Conservation (phyloP, 2,113 vertebrate species). For the Bujurquina vittata region DNA sequence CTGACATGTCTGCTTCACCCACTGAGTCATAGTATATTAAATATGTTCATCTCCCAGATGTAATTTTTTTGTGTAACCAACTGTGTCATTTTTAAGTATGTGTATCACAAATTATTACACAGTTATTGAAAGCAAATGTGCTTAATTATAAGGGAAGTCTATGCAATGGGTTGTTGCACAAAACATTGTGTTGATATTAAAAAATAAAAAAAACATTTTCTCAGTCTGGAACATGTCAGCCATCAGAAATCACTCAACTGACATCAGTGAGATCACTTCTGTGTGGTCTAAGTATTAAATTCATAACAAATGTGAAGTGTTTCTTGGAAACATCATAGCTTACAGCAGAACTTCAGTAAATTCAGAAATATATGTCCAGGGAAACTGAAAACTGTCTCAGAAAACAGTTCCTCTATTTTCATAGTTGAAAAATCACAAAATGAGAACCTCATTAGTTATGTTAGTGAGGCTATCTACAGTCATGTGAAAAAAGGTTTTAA, state of each 20-base stretch:
- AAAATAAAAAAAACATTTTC: accelerated
- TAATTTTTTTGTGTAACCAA: not conserved
- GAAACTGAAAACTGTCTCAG: conserved; percentile 6
- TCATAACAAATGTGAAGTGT: not conserved
- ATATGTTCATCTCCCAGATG: not conserved
- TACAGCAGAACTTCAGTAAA: not conserved
- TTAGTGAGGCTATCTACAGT: not conserved
- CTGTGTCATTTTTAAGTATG: not conserved
- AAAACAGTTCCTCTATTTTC: not conserved
- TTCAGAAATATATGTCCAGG: not conserved
- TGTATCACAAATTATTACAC: not conserved
- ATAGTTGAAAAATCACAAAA: not conserved
- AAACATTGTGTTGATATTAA: not conserved
- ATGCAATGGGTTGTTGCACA: not conserved
- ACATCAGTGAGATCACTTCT: conserved; percentile 22
- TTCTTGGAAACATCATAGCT: not conserved
- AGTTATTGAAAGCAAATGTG: not conserved
- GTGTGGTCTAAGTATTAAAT: conserved; percentile 19
- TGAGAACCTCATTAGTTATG: not conserved
- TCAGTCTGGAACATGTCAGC: not conserved
- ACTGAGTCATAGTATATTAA: not conserved
- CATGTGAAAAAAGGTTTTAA: too few species aligned
- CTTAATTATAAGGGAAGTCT: conserved; percentile 32
- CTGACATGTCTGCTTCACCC: not conserved
- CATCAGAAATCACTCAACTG: not conserved